Conservation (phyloP, 2,797 vertebrate species). For the Labeo calbasu region DNA sequence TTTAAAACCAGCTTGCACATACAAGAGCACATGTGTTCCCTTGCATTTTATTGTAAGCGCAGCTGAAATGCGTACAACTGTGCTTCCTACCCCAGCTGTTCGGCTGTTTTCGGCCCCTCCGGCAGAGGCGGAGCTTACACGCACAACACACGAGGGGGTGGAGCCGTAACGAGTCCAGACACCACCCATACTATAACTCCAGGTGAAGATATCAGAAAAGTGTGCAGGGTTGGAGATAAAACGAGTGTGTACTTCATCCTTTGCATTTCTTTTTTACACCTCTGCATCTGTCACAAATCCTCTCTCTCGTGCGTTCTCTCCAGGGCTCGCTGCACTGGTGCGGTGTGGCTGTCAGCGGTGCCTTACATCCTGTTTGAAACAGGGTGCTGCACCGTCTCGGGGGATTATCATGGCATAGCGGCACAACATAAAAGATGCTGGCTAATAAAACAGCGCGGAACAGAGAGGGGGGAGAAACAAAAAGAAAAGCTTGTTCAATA, state of each 20-base stretch:
- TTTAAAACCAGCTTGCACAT: background rate
- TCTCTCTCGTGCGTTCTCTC: background rate
- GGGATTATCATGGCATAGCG: constrained; percentile 52
- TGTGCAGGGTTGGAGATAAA: background rate
- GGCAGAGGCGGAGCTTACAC: constrained; percentile 19
- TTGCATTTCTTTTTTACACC: constrained; percentile 23
- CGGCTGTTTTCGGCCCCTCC: background rate
- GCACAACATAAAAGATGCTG: constrained; percentile 47
- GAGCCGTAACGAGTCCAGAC: background rate
- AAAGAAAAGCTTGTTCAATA: constrained; percentile 35
- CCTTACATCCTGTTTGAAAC: constrained; percentile 56
- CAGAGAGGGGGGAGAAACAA: constrained; percentile 28
- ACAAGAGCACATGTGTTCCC: background rate
- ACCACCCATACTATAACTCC: background rate
- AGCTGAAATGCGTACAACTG: constrained; percentile 39
- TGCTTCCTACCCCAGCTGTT: constrained; percentile 43
- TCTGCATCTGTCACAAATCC: constrained; percentile 33
- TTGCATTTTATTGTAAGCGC: constrained; percentile 11
- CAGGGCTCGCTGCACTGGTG: background rate
- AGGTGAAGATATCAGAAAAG: constrained; percentile 21
- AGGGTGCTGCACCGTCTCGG: constrained; percentile 54
- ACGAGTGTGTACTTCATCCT: constrained; percentile 2
- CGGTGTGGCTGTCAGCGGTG: constrained; percentile 50
- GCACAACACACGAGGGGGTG: background rate
- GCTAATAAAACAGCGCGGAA: constrained; percentile 41